phyloP scores from a whole-genome alignment of 2,888 invertebrate species.

The Suillia variegata region DNA sequence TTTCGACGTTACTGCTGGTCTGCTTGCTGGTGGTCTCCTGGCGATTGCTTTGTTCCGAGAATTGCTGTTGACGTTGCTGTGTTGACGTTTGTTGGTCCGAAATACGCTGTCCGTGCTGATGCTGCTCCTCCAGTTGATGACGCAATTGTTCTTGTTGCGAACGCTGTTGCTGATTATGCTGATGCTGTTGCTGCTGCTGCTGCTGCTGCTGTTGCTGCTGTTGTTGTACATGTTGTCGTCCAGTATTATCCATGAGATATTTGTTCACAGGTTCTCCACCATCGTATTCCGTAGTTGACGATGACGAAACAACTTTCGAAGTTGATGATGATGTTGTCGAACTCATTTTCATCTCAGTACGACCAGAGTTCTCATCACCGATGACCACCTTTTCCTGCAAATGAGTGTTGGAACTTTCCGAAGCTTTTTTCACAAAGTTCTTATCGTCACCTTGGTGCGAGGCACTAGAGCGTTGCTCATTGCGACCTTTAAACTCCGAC shows the following conservation, averaged over 20 bases:
- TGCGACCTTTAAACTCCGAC: constrained; percentile 69
- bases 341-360: constrained; percentile 58
- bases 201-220: constrained; percentile 43
- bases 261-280: constrained; percentile 36
- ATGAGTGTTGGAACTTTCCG: constrained; percentile 62
- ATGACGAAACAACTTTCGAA: constrained; percentile 51
- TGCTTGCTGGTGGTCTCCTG: constrained; percentile 41
- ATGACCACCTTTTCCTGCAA: constrained; percentile 64
- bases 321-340: constrained; percentile 55
- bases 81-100: constrained; percentile 51
- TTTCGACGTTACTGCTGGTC: constrained; percentile 47
- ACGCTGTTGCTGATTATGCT: constrained; percentile 49
- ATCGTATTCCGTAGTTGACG: constrained; percentile 45
- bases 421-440: constrained; percentile 63
- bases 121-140: constrained; percentile 54
- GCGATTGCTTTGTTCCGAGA: constrained; percentile 46
- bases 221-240: constrained; percentile 22
- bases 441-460: constrained; percentile 65
- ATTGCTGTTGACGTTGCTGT: constrained; percentile 51
- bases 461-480: constrained; percentile 66
- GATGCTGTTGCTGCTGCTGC: constrained; percentile 59
- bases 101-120: constrained; percentile 35
- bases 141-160: constrained; percentile 44
- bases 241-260: constrained; percentile 39
- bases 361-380: constrained; percentile 63